phyloP scores from a whole-genome alignment of 2,113 vertebrate species.

The Polypterus bichir region DNA sequence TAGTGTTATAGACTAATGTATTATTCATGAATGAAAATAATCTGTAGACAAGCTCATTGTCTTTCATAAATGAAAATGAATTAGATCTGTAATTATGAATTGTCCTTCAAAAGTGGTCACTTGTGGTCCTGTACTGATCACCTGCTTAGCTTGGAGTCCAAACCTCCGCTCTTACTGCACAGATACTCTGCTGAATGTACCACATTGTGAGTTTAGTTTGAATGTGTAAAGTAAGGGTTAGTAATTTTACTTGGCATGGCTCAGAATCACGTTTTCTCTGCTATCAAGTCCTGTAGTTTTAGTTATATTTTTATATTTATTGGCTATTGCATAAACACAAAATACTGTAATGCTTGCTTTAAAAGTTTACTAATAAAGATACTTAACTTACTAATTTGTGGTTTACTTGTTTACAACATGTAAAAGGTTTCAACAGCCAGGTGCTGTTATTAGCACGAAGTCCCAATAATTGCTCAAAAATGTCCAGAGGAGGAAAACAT shows the following conservation, averaged over 20 bases:
- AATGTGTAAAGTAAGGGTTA: conserved; percentile 16
- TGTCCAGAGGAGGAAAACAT: too few relatives aligned
- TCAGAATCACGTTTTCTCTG: conserved; percentile 4
- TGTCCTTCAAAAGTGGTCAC: not conserved
- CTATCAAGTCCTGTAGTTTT: conserved; percentile 3
- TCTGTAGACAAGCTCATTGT: too few relatives aligned
- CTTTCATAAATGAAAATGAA: too few relatives aligned
- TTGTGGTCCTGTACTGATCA: not conserved
- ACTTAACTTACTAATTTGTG: conserved; percentile 25
- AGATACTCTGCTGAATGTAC: conserved; percentile 32
- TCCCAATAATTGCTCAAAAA: too few relatives aligned
- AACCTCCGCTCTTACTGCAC: conserved; percentile 7
- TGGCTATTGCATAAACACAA: conserved; percentile 15
- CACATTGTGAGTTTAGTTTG: conserved; percentile 22
- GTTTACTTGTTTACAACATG: too few relatives aligned
- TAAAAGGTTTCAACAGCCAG: too few relatives aligned
- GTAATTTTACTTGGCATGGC: conserved; percentile 11
- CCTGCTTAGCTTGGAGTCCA: not conserved
- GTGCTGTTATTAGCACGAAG: too few relatives aligned
- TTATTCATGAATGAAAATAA: too few relatives aligned
- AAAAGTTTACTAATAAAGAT: conserved; percentile 46
- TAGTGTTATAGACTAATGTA: too few relatives aligned
- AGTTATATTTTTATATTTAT: conserved; percentile 26
- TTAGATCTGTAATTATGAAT: too few relatives aligned
- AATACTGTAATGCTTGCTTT: conserved; percentile 30